Evolutionary conservation across 2,888 invertebrate species (phyloP).

Genomic region (Galeopsomyia nigrocyanea): DNA sequence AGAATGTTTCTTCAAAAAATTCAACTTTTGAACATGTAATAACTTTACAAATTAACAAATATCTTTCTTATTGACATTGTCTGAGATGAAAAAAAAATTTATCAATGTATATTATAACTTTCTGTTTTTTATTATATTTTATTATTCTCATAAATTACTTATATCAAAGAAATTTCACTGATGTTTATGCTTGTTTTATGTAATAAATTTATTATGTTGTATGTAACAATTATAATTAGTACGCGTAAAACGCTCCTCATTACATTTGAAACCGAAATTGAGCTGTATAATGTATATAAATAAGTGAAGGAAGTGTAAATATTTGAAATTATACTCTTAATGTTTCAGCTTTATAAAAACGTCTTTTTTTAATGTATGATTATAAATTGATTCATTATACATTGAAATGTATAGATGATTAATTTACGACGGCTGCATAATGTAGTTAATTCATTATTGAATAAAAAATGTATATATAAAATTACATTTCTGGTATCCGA

Average conservation of each 20-base stretch:
- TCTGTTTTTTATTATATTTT: slow-evolving; percentile 30
- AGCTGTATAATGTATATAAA: slow-evolving; percentile 42
- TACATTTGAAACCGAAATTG: slow-evolving; percentile 12
- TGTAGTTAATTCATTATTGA: slow-evolving; percentile 38
- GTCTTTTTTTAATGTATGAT: slow-evolving; percentile 35
- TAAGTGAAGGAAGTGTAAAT: slow-evolving; percentile 42
- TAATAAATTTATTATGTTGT: neutral
- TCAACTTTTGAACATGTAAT: slow-evolving; percentile 25
- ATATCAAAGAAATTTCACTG: neutral
- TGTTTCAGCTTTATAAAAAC: slow-evolving; percentile 10
- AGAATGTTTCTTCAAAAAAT: slow-evolving; percentile 39
- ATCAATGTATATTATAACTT: slow-evolving; percentile 10
- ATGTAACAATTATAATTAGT: neutral
- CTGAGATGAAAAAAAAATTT: slow-evolving; percentile 4
- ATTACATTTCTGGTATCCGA: neutral
- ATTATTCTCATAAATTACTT: slow-evolving; percentile 19
- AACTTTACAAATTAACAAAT: slow-evolving; percentile 4
- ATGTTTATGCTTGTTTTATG: neutral
- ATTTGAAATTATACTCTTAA: slow-evolving; percentile 28
- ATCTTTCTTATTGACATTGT: slow-evolving; percentile 23
- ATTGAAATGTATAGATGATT: slow-evolving; percentile 35
- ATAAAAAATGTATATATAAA: slow-evolving; percentile 41
- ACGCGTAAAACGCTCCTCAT: neutral
- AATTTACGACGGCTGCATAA: slow-evolving; percentile 20
- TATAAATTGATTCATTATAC: slow-evolving; percentile 33